Percentiles rank a stretch among this genome's conserved stretches.
These are phyloP conservation scores for Lasioglossum vierecki DNA, from an alignment of 2,888 invertebrate genomes.

Conservation along the genomic window DNA sequence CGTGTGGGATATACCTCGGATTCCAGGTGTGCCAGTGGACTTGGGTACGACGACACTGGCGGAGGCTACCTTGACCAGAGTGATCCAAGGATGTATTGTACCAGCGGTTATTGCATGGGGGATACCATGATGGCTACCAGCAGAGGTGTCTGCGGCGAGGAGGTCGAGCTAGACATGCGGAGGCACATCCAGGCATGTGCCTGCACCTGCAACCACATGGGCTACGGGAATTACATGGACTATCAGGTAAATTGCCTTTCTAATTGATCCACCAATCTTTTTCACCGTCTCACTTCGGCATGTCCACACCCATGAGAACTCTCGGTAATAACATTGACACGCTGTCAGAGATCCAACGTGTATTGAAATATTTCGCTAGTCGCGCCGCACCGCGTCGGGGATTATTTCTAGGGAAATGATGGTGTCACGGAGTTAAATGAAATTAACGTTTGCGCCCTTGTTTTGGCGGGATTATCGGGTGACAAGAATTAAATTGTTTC, in stretches of 20 bases:
- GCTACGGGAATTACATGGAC: conserved; percentile 96
- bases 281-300: background rate
- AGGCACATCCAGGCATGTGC: conserved; percentile 95
- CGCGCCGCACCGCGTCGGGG: background rate
- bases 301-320: background rate
- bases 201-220: conserved; percentile 97
- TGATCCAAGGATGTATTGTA: conserved; percentile 83
- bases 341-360: background rate
- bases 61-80: conserved; percentile 82
- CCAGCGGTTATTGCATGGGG: conserved; percentile 83
- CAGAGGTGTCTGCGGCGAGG: conserved; percentile 85
- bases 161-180: conserved; percentile 93
- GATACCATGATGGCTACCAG: conserved; percentile 84
- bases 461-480: conserved; percentile 37
- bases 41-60: conserved; percentile 82
- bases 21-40: conserved; percentile 82
- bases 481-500: conserved; percentile 41
- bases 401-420: conserved; percentile 24
- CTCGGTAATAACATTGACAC: conserved; percentile 25
- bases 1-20: conserved; percentile 81
- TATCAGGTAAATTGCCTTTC: conserved; percentile 88
- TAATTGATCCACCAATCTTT: conserved; percentile 20
- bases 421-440: conserved; percentile 30
- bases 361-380: conserved; percentile 22
- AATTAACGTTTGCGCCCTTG: conserved; percentile 39